Base-by-base conservation (phyloP, 2,113 vertebrate genomes). In the Chaetodon auriga region DNA sequence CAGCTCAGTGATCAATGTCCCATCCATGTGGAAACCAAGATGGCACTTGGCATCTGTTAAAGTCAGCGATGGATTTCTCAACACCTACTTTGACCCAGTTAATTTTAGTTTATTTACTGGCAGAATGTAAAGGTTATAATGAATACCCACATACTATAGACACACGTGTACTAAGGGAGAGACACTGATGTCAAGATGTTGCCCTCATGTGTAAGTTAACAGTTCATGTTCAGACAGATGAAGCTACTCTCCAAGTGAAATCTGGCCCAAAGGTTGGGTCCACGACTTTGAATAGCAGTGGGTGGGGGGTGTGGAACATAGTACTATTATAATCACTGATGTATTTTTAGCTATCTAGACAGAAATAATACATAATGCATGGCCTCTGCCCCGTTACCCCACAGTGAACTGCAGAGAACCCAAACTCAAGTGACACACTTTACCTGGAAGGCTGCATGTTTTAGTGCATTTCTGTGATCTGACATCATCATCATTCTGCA, bases 11-110 rank as follows among this genome's bases (percentile, higher is more conserved):
- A 77, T 81, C 60, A 63, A 57, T 30, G 23, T 48, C 58, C 38
- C 38, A 61, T 49, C 74, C 82, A 77, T 78, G 77, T 84, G 80
- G 80, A 82, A 85, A 82, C 43, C 77, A 82, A 85, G 85, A 88
- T 86, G 81, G 15, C 75, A 72, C 14, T 58, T 58, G 13, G 55
- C 80, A 84, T 85, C 75, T 83, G 78, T 68, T 84, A 15, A 57
- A 60, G 64, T 75, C 66, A 57, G 36, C 45, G 19, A 35, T 68
- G 1, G 12, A 19, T 68, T 62, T 55, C 38, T 71, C 18, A 64
- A 43, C 35, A 65, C 2, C 18, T 48, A 61, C 45, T 81, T 68
- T 72, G 62, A 63, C 41, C 51, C 6, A 10, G 25, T 78, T 2
- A 21, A 54, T 57, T 66, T 77, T 36, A 74, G 57, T 36, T 49